Conservation (phyloP, 2,888 invertebrate species). For the Rhagonycha fulva region DNA sequence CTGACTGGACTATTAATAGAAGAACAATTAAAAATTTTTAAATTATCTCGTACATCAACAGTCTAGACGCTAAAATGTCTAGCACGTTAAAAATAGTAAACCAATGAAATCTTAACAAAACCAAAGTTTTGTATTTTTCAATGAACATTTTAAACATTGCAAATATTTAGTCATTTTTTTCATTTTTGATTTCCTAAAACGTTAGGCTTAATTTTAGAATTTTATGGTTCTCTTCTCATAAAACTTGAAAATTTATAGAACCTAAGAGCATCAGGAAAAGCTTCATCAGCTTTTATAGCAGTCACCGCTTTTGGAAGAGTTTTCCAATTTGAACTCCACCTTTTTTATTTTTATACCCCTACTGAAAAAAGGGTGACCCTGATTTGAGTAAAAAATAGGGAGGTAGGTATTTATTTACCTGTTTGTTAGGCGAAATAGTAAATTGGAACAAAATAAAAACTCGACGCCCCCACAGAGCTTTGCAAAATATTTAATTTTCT, state of each 20-base stretch:
- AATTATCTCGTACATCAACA: constrained; percentile 20
- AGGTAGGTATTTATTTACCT: not conserved
- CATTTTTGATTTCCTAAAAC: not conserved
- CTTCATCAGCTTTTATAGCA: too few species aligned
- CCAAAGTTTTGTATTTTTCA: not conserved
- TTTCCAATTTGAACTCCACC: too few species aligned
- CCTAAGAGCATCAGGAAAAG: too few species aligned
- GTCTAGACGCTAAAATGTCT: constrained; percentile 19
- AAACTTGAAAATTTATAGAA: too few species aligned
- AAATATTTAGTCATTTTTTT: not conserved
- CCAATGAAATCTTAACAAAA: constrained; percentile 16
- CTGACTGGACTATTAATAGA: not conserved
- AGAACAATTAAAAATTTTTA: constrained; percentile 8
- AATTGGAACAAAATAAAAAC: not conserved
- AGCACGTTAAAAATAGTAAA: constrained; percentile 23
- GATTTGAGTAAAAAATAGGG: not conserved
- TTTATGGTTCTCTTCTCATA: too few species aligned
- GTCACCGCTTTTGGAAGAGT: not conserved
- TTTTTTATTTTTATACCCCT: not conserved
- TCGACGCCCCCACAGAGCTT: not conserved
- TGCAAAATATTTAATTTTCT: not conserved
- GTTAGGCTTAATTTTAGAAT: too few species aligned
- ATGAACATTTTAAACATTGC: not conserved
- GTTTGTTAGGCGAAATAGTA: not conserved
- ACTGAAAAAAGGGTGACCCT: too few species aligned